Base-by-base conservation (phyloP, 1,140 invertebrate species). In the Heliothis subflexa region DNA sequence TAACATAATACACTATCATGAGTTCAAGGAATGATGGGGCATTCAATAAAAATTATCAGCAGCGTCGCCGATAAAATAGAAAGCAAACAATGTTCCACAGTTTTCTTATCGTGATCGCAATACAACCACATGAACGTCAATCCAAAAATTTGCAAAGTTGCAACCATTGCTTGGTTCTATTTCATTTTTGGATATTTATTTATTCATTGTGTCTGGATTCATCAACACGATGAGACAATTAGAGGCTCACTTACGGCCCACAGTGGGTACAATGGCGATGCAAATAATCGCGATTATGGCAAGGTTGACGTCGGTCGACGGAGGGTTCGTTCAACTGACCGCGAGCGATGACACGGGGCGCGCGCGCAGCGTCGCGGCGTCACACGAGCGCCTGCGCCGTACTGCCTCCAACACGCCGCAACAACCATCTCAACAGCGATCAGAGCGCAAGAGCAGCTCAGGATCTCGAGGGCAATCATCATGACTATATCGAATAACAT, bases 321-420 rank as follows among this genome's bases (percentile, higher is more conserved):
- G 88, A 89, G 91, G 92, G 93, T 93, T 93, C 93, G 93, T 93
- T 94, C 91, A 93, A 94, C 93, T 93, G 91, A 92, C 91, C 91
- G 91, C 91, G 93, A 93, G 77, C 93, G 93, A 94, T 94, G 93
- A 94, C 93, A 93, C 93, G 89, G 86, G 81, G 90, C 88, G 91
- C 89, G 84, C 85, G 88, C 90, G 90, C 88, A 89, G 88, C 91
- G 89, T 88, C 91, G 92, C 91, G 89, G 86, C 91, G 88, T 82
- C 86, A 85, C 85, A 86, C 84, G 86, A 82, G 86, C 82, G 82
- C 83, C 80, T 40, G 21, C 49, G 55, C 64, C 55, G 52, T 4
- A 59, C 33, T 61, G 40, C 71, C 47, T 40, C 14, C 66, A 64
- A 16, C 62, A 79, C 47, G 68, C 64, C 21, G 47, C 66, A 47